A percentile compares a stretch with the other conserved stretches of the same genome.
Evolutionary conservation across 1,140 invertebrate species (phyloP).

Genomic region (Forficula auricularia): DNA sequence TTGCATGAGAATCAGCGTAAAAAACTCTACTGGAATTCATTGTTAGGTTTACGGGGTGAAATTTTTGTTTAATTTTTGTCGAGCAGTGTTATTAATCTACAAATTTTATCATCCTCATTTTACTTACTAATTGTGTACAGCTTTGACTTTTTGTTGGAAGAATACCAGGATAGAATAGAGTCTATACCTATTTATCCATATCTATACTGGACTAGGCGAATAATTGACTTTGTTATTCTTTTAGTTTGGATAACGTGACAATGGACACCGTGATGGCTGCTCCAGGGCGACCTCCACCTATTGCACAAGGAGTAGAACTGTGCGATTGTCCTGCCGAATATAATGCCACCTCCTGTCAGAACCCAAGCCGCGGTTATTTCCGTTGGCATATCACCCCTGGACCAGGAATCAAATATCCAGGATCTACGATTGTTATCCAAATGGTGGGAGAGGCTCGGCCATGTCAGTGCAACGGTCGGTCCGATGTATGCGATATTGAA

Average conservation of each 20-base stretch:
- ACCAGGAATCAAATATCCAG: constrained; percentile 7
- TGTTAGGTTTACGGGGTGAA: too few species aligned
- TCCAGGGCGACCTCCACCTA: constrained; percentile 36
- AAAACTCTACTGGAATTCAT: too few species aligned
- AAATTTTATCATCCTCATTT: too few species aligned
- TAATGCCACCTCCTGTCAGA: constrained; percentile 65
- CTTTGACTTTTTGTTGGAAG: too few species aligned
- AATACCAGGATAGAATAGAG: too few species aligned
- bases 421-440: constrained; percentile 45
- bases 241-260: constrained; percentile 55
- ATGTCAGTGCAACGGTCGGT: constrained; percentile 69
- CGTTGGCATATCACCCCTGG: constrained; percentile 33
- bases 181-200: too few species aligned
- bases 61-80: too few species aligned
- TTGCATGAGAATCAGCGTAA: too few species aligned
- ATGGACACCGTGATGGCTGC: constrained; percentile 62
- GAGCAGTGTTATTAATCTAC: too few species aligned
- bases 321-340: constrained; percentile 71
- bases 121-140: too few species aligned
- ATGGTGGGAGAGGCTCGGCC: constrained; percentile 62
- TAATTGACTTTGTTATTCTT: too few species aligned
- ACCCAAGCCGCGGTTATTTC: constrained; percentile 73
- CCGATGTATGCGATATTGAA: constrained; percentile 59
- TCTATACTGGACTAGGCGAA: too few species aligned
- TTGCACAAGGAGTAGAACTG: constrained; percentile 71